Evolutionary conservation across 2,113 vertebrate species (phyloP), one percentile per base, ranked within the genome.

Genomic region (Prietella phreatophila): DNA sequence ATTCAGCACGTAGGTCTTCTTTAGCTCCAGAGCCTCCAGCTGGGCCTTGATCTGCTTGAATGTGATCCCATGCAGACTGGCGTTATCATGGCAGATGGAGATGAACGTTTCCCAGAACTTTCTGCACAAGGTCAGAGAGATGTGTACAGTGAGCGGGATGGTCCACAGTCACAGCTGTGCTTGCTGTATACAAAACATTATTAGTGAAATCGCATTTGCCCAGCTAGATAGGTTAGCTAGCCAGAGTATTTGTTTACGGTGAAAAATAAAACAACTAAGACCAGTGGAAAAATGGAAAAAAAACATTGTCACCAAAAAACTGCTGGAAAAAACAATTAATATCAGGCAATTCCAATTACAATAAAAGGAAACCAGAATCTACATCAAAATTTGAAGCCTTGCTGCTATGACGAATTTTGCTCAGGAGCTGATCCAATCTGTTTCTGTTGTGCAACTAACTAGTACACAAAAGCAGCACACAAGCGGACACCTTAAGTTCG

Each of bases 101-200:
- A 99, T 96, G 95, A 99, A 99, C 85, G 97, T 96, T 94, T 99
- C 98, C 98, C 98, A 99, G 94, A 99, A 99, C 94, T 99, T 99
- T 93, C 98, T 99, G 93, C 0, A 67, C 89, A 4, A 55, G 42
- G 0, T 86, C 36, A 91, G 61, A 85, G 63, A 85, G 71, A 86
- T 58, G 50, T 69, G 86, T 84, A 56, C 65, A 85, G 27, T 84
- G 4, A 65, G 84, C 30, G n/a, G 42, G 5, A 63, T 30, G 20
- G 10, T 30, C 14, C 14, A 55, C 58, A 69, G 20, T 84, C 63
- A 80, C 82, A 89, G 55, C 56, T 83, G 67, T 56, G 82, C 50
- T 13, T 42, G 47, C 14, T 39, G 47, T 65, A 79, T 56, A 85
- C 61, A 61, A 25, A 56, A 60, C 19, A 27, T 56, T 71, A 71